These are phyloP conservation scores for Sciurus niger DNA, from an alignment of 2,113 vertebrate genomes.

Conservation along the genomic window DNA sequence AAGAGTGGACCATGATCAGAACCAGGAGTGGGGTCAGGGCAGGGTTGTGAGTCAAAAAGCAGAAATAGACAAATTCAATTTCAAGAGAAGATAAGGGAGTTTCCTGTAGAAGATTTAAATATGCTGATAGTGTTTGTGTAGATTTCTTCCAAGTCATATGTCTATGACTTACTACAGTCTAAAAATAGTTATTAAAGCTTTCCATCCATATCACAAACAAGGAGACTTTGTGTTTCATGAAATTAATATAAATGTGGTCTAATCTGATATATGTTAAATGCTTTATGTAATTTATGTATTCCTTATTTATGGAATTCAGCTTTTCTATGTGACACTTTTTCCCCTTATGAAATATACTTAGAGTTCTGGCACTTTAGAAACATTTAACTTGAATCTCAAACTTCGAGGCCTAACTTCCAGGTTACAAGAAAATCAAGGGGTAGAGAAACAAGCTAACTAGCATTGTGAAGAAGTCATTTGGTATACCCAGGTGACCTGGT, in stretches of 20 bases:
- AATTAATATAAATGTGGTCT: background rate
- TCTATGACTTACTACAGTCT: constrained; percentile 21
- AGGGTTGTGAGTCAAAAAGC: background rate
- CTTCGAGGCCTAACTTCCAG: background rate
- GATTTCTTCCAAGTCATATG: background rate
- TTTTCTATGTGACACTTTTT: background rate
- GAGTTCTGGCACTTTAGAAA: constrained; percentile 15
- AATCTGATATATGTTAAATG: background rate
- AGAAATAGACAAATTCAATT: background rate
- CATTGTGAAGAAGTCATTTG: background rate
- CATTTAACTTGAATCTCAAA: background rate
- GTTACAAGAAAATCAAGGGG: background rate
- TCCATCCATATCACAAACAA: background rate
- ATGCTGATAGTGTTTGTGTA: background rate
- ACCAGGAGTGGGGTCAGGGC: background rate
- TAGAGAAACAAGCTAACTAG: constrained; percentile 18
- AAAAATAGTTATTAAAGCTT: background rate
- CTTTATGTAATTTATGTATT: background rate
- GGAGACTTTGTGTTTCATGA: background rate
- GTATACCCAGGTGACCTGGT: background rate
- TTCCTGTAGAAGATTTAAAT: background rate
- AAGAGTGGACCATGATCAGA: background rate
- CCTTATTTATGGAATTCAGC: background rate
- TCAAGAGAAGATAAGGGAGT: background rate
- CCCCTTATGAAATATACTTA: background rate